Evolutionary conservation across 2,797 vertebrate genomes (phyloP).

Genomic region (Decapterus maruadsi): DNA sequence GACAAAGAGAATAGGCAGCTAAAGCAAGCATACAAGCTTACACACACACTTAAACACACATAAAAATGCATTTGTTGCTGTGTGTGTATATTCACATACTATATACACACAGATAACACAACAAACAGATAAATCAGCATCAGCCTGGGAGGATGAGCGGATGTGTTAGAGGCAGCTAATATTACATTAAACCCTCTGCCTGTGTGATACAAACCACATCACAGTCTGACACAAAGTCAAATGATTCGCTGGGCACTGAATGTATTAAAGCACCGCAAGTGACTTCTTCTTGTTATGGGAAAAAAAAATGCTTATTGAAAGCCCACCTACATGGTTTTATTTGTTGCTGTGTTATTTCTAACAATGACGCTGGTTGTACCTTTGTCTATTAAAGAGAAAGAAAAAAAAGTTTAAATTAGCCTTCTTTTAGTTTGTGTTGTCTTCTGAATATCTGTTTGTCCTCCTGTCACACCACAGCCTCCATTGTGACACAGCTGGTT

Average conservation of each 20-base stretch:
- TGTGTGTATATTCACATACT: neutral
- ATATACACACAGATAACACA: slow-evolving; percentile 1
- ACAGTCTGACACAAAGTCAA: slow-evolving; percentile 47
- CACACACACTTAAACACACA: slow-evolving; percentile 14
- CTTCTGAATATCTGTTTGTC: slow-evolving; percentile 55
- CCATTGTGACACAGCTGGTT: slow-evolving; percentile 35
- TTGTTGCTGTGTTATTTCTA: slow-evolving; percentile 52
- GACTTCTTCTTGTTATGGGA: slow-evolving; percentile 74
- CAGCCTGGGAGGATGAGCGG: slow-evolving; percentile 50
- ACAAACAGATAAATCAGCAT: slow-evolving; percentile 46
- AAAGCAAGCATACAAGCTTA: slow-evolving; percentile 59
- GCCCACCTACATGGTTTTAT: slow-evolving; percentile 49
- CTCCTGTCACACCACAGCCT: slow-evolving; percentile 38
- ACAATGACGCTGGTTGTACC: slow-evolving; percentile 58
- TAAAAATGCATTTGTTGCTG: neutral
- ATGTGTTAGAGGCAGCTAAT: slow-evolving; percentile 67
- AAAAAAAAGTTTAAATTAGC: slow-evolving; percentile 44
- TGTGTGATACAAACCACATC: slow-evolving; percentile 67
- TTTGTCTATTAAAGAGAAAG: slow-evolving; percentile 46
- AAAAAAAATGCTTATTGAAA: slow-evolving; percentile 52
- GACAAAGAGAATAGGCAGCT: slow-evolving; percentile 81
- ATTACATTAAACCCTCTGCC: slow-evolving; percentile 57
- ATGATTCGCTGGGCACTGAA: slow-evolving; percentile 74
- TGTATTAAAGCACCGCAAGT: slow-evolving; percentile 85
- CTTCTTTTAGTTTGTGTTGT: slow-evolving; percentile 64